phyloP scores from a whole-genome alignment of 2,113 vertebrate species.

The Tinamus guttatus region DNA sequence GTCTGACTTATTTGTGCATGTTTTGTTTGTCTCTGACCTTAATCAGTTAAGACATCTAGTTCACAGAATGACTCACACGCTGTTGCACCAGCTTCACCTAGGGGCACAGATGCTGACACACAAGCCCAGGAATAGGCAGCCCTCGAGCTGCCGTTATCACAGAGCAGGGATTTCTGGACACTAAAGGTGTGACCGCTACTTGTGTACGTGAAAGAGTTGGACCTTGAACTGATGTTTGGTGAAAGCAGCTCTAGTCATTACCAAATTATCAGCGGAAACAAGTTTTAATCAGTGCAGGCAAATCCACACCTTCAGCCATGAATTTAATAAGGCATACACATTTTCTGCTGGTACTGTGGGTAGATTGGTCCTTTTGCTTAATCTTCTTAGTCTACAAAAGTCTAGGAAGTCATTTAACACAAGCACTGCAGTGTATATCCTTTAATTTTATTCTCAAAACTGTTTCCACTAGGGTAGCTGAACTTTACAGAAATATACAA shows the following conservation, averaged over 20 bases:
- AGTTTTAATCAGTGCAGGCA: not conserved
- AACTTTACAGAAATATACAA: not conserved
- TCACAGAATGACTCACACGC: not conserved
- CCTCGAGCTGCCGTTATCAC: accelerated
- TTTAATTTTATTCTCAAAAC: not conserved
- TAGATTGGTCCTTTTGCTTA: not conserved
- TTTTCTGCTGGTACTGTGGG: not conserved
- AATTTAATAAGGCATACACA: not conserved
- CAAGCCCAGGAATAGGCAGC: not conserved
- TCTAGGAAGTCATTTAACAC: not conserved
- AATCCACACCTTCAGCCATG: not conserved
- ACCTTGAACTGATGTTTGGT: not conserved
- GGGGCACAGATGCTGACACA: accelerated
- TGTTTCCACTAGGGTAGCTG: not conserved
- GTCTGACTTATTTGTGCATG: not conserved
- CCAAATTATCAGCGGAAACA: not conserved
- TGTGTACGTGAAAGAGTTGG: not conserved
- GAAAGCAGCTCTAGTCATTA: not conserved
- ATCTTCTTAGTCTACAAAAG: not conserved
- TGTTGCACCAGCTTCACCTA: not conserved
- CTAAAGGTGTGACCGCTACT: not conserved
- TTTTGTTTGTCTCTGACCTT: not conserved
- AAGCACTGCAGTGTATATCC: not conserved
- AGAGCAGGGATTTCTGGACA: not conserved
- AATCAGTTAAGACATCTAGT: not conserved